phyloP scores from a whole-genome alignment of 2,888 invertebrate genomes.

The Laspeyria flexula region DNA sequence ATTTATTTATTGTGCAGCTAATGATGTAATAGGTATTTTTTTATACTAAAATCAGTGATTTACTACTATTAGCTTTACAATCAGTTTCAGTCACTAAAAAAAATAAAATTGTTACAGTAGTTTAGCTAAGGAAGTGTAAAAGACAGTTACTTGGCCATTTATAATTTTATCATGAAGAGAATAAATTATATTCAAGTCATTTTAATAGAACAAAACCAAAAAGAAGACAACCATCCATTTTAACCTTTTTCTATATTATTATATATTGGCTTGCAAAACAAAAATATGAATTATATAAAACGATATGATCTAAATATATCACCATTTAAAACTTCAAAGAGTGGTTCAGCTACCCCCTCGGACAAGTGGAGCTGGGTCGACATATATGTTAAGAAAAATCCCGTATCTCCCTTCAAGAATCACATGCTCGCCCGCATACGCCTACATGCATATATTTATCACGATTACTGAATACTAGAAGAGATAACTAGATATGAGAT shows the following conservation, averaged over 20 bases:
- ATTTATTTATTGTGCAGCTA: too few species aligned
- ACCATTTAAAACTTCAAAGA: conserved; percentile 26
- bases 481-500: background rate
- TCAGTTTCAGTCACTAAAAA: too few species aligned
- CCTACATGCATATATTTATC: conserved; percentile 54
- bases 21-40: too few species aligned
- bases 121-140: too few species aligned
- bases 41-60: too few species aligned
- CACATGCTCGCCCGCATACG: conserved; percentile 79
- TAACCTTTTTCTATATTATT: too few species aligned
- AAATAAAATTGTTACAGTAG: too few species aligned
- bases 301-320: conserved; percentile 22
- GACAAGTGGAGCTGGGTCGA: conserved; percentile 67
- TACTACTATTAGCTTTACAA: too few species aligned
- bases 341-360: conserved; percentile 55
- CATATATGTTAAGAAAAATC: conserved; percentile 76
- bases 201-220: too few species aligned
- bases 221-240: background rate
- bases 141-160: too few species aligned
- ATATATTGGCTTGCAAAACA: conserved; percentile 6
- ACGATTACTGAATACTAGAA: conserved; percentile 26
- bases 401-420: conserved; percentile 80
- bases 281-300: conserved; percentile 10
- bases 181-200: too few species aligned
- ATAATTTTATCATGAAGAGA: too few species aligned